Base-by-base conservation (phyloP, 2,797 vertebrate genomes). In the Sebastes hubbsi region DNA sequence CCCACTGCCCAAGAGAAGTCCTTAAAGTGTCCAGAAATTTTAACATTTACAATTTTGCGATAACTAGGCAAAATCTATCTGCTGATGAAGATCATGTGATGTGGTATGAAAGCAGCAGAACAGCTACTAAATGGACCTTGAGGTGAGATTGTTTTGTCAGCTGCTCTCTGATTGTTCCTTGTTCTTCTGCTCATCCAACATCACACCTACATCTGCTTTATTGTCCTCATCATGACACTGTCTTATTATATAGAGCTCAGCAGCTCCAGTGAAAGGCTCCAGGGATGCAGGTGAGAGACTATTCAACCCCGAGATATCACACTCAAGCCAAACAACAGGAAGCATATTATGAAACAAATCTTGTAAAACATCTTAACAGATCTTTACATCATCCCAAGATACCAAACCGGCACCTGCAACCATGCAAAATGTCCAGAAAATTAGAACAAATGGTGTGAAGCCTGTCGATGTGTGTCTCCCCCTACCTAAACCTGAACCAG, bases 171-270 rank as follows among this genome's bases (percentile, higher is more conserved):
- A 62, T 62, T 32, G 29, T 61, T 34, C 18, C 22, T 56, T 22
- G 18, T 54, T 77, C 22, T 69, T 77, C 12, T 69, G 62, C 22
- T 59, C 46, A 10, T 52, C 10, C 55, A 29, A 12, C 61, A n/a
- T 36, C 66, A 54, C 67, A 61, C 34, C 25, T 24, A 20, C 14
- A 49, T 29, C 8, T 9, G 54, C 34, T 54, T 14, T 14, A 27
- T 20, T 46, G 62, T 67, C 8, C 54, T 4, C 25, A 64, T 75
- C 46, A 38, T 70, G 52, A 59, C 58, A 67, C 78, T 77, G 42
- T 46, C 1, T 46, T 72, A 69, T 64, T 27, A 56, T 16, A 0
- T 4, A 22, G 29, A 58, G 72, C 68, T 60, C 18, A 25, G n/a
- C 20, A 22, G 16, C 55, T 59, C 34, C 12, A 30, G 4, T 30